These are phyloP conservation scores for Scaptomyza cyrtandrae DNA, from an alignment of 2,888 invertebrate genomes.

Conservation along the genomic window DNA sequence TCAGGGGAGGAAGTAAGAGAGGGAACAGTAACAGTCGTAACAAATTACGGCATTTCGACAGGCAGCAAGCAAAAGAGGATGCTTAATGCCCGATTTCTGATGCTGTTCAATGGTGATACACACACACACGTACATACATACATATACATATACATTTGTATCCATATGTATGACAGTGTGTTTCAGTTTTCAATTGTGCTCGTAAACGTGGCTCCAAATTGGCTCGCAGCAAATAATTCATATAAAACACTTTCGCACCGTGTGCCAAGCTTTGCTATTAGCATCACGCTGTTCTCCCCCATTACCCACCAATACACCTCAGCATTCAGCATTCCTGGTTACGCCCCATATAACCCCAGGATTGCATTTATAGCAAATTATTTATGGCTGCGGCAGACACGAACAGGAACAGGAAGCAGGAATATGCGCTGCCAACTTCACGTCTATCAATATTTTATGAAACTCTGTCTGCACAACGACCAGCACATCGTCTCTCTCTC, in stretches of 20 bases:
- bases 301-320: background rate
- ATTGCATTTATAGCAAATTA: conserved; percentile 81
- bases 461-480: conserved; percentile 74
- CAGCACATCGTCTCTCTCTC: conserved; percentile 16
- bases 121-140: background rate
- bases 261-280: conserved; percentile 67
- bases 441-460: conserved; percentile 80
- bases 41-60: conserved; percentile 73
- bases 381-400: conserved; percentile 81
- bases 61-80: conserved; percentile 45
- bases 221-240: conserved; percentile 78
- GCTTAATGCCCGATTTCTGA: conserved; percentile 32
- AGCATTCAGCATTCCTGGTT: conserved; percentile 31
- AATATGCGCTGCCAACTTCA: conserved; percentile 79
- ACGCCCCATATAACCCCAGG: conserved; percentile 73
- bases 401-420: conserved; percentile 78
- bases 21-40: conserved; percentile 56
- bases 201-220: conserved; percentile 79
- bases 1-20: conserved; percentile 4
- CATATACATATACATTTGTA: background rate
- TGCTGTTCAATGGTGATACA: conserved; percentile 41
- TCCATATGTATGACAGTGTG: conserved; percentile 23
- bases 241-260: conserved; percentile 80
- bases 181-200: conserved; percentile 77
- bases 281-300: conserved; percentile 57